These are phyloP conservation scores for Natrix natrix DNA, from an alignment of 2,797 vertebrate species.

Conservation along the genomic window DNA sequence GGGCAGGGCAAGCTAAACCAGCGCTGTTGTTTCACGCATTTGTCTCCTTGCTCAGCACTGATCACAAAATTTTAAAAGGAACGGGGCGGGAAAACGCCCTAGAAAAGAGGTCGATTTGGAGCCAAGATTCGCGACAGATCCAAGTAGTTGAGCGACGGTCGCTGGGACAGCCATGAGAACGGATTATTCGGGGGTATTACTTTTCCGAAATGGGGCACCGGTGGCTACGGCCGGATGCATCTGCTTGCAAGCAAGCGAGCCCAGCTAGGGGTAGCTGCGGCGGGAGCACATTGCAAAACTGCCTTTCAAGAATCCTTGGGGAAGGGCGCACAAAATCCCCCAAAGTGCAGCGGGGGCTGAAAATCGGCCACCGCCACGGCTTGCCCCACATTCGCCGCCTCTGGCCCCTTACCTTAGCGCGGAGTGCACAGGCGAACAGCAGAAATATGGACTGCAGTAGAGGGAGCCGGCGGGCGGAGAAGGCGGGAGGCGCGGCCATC, in stretches of 20 bases:
- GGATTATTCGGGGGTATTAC: neutral
- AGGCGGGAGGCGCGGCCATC: slow-evolving; percentile 56
- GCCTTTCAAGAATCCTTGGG: neutral
- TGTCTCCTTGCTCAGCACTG: neutral
- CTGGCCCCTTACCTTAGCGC: slow-evolving; percentile 61
- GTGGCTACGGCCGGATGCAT: neutral
- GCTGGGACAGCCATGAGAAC: neutral
- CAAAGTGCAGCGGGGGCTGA: neutral
- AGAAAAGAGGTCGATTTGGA: no score
- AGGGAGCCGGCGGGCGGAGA: slow-evolving; percentile 20
- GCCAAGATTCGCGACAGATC: neutral
- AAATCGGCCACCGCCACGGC: neutral
- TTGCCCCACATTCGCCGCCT: neutral
- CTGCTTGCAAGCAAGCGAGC: neutral
- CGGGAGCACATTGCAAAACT: neutral
- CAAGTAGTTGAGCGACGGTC: neutral
- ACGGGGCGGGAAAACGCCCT: neutral
- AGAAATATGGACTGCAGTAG: slow-evolving; percentile 10
- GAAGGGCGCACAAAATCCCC: no score
- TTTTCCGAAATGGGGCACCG: neutral
- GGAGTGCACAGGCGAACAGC: slow-evolving; percentile 48
- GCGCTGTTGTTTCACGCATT: neutral
- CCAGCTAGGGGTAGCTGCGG: neutral
- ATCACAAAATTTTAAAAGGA: neutral
- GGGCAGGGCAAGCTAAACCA: no score